A percentile compares a stretch with the other conserved stretches of the same genome.
Evolutionary conservation across 1,140 invertebrate genomes (phyloP).

Genomic region (Trissolcus basalis): DNA sequence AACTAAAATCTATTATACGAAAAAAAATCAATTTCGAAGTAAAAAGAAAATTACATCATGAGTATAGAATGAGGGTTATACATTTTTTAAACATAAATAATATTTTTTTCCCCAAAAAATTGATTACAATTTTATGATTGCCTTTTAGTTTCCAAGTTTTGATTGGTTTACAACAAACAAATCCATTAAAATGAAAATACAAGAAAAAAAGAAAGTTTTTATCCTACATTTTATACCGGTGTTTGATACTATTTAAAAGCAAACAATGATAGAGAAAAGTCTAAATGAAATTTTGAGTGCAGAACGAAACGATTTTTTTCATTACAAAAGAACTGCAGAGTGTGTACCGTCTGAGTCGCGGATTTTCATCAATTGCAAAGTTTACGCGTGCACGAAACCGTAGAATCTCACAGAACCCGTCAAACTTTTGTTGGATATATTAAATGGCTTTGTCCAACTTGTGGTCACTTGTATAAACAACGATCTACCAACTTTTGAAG

Average conservation of each 20-base stretch:
- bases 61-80: too few species aligned
- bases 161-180: too few species aligned
- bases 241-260: not conserved
- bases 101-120: too few species aligned
- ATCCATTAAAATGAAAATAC: too few species aligned
- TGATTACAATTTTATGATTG: too few species aligned
- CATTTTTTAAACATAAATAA: too few species aligned
- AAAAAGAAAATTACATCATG: too few species aligned
- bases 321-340: constrained; percentile 8
- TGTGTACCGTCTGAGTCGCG: constrained; percentile 10
- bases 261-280: not conserved
- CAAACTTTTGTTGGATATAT: constrained; percentile 30
- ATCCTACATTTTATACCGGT: too few species aligned
- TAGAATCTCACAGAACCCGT: constrained; percentile 7
- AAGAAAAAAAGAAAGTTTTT: too few species aligned
- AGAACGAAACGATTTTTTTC: constrained; percentile 13
- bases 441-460: constrained; percentile 24
- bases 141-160: too few species aligned
- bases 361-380: constrained; percentile 40
- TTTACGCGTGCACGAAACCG: constrained; percentile 18
- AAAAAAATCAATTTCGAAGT: too few species aligned
- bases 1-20: too few species aligned
- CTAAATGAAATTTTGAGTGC: constrained; percentile 5
- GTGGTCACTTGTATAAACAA: constrained; percentile 21
- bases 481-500: constrained; percentile 9